A percentile compares a stretch with the other conserved stretches of the same genome.
phyloP scores from a whole-genome alignment of 2,888 invertebrate genomes.

The Pterobdella sp. region DNA sequence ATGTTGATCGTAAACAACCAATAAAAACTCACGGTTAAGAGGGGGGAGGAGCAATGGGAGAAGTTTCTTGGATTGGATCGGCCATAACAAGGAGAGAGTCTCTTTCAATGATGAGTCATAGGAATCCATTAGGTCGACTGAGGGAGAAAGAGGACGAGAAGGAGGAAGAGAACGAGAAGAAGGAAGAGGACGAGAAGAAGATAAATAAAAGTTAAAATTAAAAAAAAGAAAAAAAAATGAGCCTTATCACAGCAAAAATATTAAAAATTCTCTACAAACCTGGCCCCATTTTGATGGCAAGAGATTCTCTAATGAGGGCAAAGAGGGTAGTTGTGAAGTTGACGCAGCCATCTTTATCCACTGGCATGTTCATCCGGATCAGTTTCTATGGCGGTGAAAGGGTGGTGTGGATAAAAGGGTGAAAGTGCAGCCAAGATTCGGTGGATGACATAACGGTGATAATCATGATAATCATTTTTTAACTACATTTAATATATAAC shows the following conservation, averaged over 20 bases:
- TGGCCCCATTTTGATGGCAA: constrained; percentile 95
- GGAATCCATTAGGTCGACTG: constrained; percentile 10
- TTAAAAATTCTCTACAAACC: constrained; percentile 57
- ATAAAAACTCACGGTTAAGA: background rate
- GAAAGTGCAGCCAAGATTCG: background rate
- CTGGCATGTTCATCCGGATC: constrained; percentile 99
- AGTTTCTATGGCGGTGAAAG: constrained; percentile 61
- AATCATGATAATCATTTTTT: too few species aligned
- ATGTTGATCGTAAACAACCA: too few species aligned
- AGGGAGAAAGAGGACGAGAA: background rate
- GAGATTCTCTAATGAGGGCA: constrained; percentile 94
- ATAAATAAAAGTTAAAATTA: too few species aligned
- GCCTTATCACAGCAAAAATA: background rate
- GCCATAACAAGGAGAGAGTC: constrained; percentile 15
- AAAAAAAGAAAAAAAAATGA: too few species aligned
- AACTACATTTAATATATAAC: background rate
- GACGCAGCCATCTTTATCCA: constrained; percentile 89
- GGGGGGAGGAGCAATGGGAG: constrained; percentile 21
- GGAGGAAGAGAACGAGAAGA: too few species aligned
- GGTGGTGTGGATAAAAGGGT: background rate
- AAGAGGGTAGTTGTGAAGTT: constrained; percentile 97
- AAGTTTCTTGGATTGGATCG: constrained; percentile 25
- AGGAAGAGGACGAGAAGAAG: too few species aligned
- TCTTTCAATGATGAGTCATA: constrained; percentile 13
- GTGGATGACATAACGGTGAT: too few species aligned